phyloP scores from a whole-genome alignment of 2,888 invertebrate genomes.

The Rhagophthalmus giganteus region DNA sequence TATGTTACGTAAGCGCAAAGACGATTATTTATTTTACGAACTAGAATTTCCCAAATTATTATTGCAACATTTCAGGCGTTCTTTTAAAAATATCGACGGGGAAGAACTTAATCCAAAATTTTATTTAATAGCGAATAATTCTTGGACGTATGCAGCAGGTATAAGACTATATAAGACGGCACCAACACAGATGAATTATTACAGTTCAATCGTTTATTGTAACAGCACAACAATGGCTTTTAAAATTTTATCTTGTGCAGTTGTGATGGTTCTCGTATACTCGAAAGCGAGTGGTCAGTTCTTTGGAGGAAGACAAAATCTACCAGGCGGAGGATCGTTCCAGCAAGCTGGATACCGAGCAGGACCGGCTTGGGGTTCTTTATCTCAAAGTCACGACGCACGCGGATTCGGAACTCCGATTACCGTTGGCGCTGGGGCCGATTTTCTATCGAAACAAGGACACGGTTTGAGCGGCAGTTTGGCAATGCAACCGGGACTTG shows the following conservation, averaged over 20 bases:
- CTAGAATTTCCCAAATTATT: too few relatives aligned
- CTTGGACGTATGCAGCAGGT: too few relatives aligned
- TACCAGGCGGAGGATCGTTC: constrained; percentile 10
- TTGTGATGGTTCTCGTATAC: not conserved
- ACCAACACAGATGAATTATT: too few relatives aligned
- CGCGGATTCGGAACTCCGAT: constrained; percentile 14
- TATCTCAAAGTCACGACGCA: constrained; percentile 13
- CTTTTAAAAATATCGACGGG: too few relatives aligned
- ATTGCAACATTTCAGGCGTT: too few relatives aligned
- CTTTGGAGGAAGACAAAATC: constrained; percentile 12
- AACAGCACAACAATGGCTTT: not conserved
- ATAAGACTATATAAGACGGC: too few relatives aligned
- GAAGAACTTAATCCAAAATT: too few relatives aligned
- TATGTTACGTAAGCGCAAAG: too few relatives aligned
- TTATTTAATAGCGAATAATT: too few relatives aligned
- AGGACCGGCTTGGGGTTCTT: constrained; percentile 26
- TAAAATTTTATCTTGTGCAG: not conserved
- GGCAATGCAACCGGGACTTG: constrained; percentile 12
- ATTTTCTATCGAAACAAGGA: not conserved
- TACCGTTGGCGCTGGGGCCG: constrained; percentile 2
- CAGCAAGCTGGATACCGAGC: constrained; percentile 17
- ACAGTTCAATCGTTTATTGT: too few relatives aligned
- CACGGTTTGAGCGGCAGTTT: constrained; percentile 8
- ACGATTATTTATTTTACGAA: too few relatives aligned
- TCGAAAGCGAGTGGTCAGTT: too few relatives aligned